Percentiles rank a stretch among this genome's conserved stretches.
Evolutionary conservation across 1,140 invertebrate species (phyloP).

Genomic region (Camponotus vicinus): DNA sequence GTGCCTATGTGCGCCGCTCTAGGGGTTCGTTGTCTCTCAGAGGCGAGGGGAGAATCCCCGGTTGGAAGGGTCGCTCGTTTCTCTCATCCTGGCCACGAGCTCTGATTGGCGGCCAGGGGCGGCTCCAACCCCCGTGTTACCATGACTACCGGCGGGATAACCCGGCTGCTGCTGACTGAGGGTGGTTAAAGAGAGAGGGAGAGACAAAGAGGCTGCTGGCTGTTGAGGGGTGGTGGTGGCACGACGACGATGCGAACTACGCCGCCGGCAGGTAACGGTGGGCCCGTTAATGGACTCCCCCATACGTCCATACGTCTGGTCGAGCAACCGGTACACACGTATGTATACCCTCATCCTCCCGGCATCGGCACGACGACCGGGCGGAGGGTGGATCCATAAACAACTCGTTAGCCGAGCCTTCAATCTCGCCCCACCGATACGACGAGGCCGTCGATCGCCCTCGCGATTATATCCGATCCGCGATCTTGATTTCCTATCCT

Average conservation of each 20-base stretch:
- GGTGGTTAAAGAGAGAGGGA: slow-evolving; percentile 21
- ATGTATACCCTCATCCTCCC: slow-evolving; percentile 21
- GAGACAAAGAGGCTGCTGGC: slow-evolving; percentile 48
- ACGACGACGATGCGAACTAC: slow-evolving; percentile 74
- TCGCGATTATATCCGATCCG: slow-evolving; percentile 71
- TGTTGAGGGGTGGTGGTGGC: slow-evolving; percentile 13
- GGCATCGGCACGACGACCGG: slow-evolving; percentile 67
- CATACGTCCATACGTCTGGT: slow-evolving; percentile 64
- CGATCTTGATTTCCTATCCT: slow-evolving; percentile 73
- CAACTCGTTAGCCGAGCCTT: slow-evolving; percentile 84
- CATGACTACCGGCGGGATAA: slow-evolving; percentile 86
- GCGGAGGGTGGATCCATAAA: slow-evolving; percentile 81
- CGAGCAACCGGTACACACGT: slow-evolving; percentile 61
- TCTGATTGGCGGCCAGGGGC: slow-evolving; percentile 85
- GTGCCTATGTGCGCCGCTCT: slow-evolving; percentile 32
- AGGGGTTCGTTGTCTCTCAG: slow-evolving; percentile 43
- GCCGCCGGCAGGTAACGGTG: slow-evolving; percentile 70
- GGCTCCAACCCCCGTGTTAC: slow-evolving; percentile 85
- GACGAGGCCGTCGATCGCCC: slow-evolving; percentile 70
- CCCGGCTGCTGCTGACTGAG: slow-evolving; percentile 77
- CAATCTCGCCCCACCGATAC: slow-evolving; percentile 79
- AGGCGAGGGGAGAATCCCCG: slow-evolving; percentile 44
- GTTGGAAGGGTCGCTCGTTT: slow-evolving; percentile 82
- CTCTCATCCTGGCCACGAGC: slow-evolving; percentile 87
- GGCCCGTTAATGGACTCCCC: slow-evolving; percentile 82